Conservation (phyloP, 1,140 invertebrate genomes). For the Papilio helenus region DNA sequence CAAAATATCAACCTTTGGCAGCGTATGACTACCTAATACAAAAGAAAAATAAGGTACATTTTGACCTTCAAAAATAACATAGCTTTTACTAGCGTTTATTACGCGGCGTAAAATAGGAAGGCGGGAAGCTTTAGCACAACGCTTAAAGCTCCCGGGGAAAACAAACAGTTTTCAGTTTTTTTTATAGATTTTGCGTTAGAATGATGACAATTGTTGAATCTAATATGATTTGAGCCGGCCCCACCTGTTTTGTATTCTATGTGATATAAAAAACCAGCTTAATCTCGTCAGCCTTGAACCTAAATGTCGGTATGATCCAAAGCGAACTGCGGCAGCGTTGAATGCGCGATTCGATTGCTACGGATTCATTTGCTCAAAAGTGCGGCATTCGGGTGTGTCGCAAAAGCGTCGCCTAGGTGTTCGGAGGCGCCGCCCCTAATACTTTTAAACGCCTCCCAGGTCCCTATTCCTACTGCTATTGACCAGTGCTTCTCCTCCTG, state of each 20-base stretch:
- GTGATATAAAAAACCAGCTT: conserved; percentile 50
- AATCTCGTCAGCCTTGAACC: conserved; percentile 74
- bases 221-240: background rate
- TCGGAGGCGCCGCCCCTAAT: conserved; percentile 68
- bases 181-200: background rate
- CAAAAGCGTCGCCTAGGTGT: conserved; percentile 78
- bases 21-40: background rate
- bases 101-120: background rate
- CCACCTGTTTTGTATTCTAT: conserved; percentile 14
- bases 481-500: too few relatives aligned
- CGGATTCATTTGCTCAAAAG: conserved; percentile 65
- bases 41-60: background rate
- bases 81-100: background rate
- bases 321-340: conserved; percentile 52
- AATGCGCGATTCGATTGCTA: conserved; percentile 60
- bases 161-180: background rate
- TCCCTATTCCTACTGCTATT: too few relatives aligned
- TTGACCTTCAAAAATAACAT: background rate
- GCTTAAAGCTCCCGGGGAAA: background rate
- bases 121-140: background rate
- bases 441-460: too few relatives aligned
- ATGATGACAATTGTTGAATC: background rate
- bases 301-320: conserved; percentile 63
- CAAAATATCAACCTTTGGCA: background rate
- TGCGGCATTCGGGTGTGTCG: conserved; percentile 67